A percentile compares a stretch with the other conserved stretches of the same genome.
Conservation (phyloP, 2,797 vertebrate species). For the Leptoclinus maculatus region DNA sequence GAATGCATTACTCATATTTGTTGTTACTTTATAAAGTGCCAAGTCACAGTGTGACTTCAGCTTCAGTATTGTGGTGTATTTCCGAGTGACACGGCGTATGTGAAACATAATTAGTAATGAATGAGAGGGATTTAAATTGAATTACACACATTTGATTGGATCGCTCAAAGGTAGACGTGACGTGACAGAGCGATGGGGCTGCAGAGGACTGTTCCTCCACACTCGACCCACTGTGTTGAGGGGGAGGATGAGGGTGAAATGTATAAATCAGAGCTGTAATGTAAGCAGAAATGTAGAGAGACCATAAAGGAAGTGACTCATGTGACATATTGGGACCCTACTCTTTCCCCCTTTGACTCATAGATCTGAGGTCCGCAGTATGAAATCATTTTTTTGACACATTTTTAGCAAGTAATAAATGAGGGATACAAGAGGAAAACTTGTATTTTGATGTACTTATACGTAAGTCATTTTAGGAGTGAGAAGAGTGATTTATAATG, state of each 20-base stretch:
- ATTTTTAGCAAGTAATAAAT: neutral
- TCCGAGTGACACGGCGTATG: rapidly evolving
- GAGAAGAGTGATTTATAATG: conserved; percentile 10
- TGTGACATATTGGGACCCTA: neutral
- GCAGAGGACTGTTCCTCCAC: neutral
- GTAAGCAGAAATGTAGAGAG: neutral
- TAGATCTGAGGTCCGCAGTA: neutral
- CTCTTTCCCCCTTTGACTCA: neutral
- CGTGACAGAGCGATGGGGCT: neutral
- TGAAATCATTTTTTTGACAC: no score
- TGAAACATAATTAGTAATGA: neutral
- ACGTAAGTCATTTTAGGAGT: neutral
- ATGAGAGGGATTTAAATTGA: neutral
- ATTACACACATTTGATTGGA: conserved; percentile 1
- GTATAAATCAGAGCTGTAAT: neutral
- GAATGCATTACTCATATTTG: neutral
- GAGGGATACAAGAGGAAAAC: neutral
- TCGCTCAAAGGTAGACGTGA: neutral
- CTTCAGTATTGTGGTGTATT: neutral
- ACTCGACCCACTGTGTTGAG: neutral
- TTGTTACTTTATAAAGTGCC: neutral
- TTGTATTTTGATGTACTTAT: neutral
- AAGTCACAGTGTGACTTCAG: neutral
- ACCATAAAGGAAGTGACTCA: neutral
- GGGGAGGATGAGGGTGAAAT: neutral